Percentiles rank a stretch among this genome's conserved stretches.
Conservation (phyloP, 2,888 invertebrate species). For the Arge pagana region DNA sequence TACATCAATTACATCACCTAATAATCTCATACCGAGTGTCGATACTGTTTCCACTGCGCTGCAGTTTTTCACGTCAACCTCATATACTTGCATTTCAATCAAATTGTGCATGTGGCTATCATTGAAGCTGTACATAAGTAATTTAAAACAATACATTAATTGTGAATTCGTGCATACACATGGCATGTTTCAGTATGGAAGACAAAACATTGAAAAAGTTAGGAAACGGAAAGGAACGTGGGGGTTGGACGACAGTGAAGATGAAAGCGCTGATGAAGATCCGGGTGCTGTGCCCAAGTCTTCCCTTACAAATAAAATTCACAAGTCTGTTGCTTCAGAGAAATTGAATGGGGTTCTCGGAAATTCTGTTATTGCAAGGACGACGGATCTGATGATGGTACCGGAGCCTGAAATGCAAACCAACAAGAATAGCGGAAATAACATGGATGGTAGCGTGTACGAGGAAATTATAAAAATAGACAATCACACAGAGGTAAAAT, state of each 20-base stretch:
- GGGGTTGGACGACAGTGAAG: constrained; percentile 62
- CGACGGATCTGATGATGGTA: constrained; percentile 72
- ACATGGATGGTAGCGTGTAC: background rate
- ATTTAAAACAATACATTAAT: too few relatives aligned
- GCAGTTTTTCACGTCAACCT: too few relatives aligned
- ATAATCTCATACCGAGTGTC: too few relatives aligned
- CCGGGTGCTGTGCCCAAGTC: constrained; percentile 45
- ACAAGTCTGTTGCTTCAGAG: constrained; percentile 23
- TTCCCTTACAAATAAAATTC: constrained; percentile 36
- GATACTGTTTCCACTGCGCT: too few relatives aligned
- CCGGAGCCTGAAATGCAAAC: constrained; percentile 72
- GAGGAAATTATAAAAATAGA: constrained; percentile 26
- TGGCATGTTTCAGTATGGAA: constrained; percentile 88
- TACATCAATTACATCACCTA: too few relatives aligned
- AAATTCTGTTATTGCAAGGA: constrained; percentile 71
- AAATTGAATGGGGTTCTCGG: constrained; percentile 54
- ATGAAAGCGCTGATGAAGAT: constrained; percentile 55
- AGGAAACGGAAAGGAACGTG: constrained; percentile 62
- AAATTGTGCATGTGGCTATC: too few relatives aligned
- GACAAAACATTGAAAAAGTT: constrained; percentile 77
- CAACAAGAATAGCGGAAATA: constrained; percentile 55
- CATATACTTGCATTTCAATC: too few relatives aligned
- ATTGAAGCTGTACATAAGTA: too few relatives aligned
- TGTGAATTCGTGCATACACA: too few relatives aligned
- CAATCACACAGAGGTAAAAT: constrained; percentile 28